phyloP scores from a whole-genome alignment of 2,113 vertebrate species.

The Alectura lathami region DNA sequence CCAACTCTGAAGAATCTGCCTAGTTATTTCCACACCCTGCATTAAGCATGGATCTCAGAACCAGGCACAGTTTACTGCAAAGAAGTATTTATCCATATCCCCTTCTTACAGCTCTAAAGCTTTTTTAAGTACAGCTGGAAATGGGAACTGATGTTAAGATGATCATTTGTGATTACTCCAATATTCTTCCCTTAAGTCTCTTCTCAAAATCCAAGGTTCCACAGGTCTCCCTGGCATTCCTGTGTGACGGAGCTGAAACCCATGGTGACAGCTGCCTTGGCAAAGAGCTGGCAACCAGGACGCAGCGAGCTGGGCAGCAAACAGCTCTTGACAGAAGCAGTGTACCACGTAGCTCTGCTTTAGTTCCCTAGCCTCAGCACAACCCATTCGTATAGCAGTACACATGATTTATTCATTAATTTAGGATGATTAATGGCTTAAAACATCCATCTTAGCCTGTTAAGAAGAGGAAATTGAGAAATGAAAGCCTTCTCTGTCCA shows the following conservation, averaged over 20 bases:
- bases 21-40: neutral
- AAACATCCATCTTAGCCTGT: neutral
- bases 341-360: neutral
- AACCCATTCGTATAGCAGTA: neutral
- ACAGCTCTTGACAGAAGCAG: neutral
- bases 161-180: neutral
- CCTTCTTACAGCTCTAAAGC: neutral
- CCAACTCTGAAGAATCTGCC: neutral
- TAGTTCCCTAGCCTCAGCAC: neutral
- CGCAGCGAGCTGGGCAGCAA: neutral
- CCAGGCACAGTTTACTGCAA: neutral
- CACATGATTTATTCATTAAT: neutral
- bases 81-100: neutral
- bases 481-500: neutral
- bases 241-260: neutral
- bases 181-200: neutral
- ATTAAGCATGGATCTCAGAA: neutral
- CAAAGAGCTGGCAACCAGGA: neutral
- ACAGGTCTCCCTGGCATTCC: neutral
- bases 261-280: neutral
- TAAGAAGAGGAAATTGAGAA: neutral
- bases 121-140: neutral
- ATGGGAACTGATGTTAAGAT: neutral
- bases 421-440: neutral
- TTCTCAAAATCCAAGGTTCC: neutral